Conservation (phyloP, 2,113 vertebrate genomes). For the Heliornis fulica region DNA sequence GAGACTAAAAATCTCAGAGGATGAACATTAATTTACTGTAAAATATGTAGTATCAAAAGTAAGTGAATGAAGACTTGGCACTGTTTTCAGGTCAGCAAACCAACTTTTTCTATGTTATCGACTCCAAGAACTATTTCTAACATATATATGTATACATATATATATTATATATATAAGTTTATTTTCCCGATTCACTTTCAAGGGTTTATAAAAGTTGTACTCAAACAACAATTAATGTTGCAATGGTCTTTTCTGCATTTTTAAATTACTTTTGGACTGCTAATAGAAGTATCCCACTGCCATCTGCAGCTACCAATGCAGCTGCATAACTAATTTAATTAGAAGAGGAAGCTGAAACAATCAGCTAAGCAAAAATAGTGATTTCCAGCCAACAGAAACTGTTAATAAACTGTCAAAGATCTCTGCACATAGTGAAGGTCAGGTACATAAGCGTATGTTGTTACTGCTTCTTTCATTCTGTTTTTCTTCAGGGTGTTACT, state of each 20-base stretch:
- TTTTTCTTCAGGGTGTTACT: background rate
- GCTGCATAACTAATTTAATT: background rate
- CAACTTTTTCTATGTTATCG: background rate
- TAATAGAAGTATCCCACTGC: background rate
- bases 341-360: background rate
- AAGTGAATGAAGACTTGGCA: background rate
- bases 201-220: background rate
- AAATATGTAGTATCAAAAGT: background rate
- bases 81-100: background rate
- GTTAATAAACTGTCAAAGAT: background rate
- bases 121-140: background rate
- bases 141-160: no score
- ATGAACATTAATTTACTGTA: background rate
- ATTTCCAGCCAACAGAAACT: background rate
- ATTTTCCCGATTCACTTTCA: background rate
- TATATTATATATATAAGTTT: no score
- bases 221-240: background rate
- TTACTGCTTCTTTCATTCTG: background rate
- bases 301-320: background rate
- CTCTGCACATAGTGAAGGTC: background rate
- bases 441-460: background rate
- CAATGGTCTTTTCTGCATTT: background rate
- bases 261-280: background rate
- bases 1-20: background rate
- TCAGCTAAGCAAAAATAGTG: background rate